phyloP scores from a whole-genome alignment of 2,113 vertebrate species.

The Lonchura striata region DNA sequence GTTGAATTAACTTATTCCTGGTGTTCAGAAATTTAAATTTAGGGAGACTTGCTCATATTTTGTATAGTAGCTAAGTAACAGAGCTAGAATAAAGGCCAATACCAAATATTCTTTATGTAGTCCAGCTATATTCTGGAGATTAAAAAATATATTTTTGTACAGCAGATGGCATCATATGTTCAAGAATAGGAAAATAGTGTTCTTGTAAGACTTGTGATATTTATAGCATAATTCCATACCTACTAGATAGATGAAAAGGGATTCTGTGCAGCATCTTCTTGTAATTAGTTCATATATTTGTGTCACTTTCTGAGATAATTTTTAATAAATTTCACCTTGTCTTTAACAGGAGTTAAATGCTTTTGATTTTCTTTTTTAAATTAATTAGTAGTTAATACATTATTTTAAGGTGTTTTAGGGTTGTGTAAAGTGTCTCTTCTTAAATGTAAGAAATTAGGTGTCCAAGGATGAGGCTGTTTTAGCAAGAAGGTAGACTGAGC shows the following conservation, averaged over 20 bases:
- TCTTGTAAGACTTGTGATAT: background rate
- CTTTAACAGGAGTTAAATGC: background rate
- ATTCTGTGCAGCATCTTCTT: background rate
- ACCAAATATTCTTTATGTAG: background rate
- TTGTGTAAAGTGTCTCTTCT: background rate
- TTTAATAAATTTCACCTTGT: background rate
- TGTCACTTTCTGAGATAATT: background rate
- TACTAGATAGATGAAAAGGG: background rate
- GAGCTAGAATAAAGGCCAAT: background rate
- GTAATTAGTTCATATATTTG: background rate
- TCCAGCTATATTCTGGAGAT: background rate
- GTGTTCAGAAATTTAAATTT: background rate
- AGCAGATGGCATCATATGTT: conserved; percentile 53
- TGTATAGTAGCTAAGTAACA: background rate
- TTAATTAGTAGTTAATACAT: background rate
- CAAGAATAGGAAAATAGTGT: background rate
- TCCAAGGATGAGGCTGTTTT: background rate
- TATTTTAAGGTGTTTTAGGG: background rate
- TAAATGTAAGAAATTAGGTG: background rate
- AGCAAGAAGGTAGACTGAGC: background rate
- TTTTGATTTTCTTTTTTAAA: background rate
- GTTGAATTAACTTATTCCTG: background rate
- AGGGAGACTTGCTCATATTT: background rate
- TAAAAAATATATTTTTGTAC: background rate
- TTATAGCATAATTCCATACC: background rate